Evolutionary conservation across 2,888 invertebrate species (phyloP).

Genomic region (Drosophila nigricruria): DNA sequence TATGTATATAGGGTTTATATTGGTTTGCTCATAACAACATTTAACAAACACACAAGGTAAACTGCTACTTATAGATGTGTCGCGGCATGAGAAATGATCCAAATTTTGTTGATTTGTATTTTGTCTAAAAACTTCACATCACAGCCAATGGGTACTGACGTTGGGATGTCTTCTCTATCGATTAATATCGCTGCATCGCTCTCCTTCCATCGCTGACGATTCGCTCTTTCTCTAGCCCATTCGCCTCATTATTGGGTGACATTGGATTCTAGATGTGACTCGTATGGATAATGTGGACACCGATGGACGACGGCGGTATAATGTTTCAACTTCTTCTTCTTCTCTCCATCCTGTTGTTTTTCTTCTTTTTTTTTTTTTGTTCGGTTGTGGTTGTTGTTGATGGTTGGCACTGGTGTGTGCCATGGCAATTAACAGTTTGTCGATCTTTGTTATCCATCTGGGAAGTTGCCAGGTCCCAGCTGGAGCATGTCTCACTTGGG

Average conservation of each 20-base stretch:
- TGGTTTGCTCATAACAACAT: constrained; percentile 43
- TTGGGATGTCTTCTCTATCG: constrained; percentile 66
- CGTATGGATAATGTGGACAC: constrained; percentile 30
- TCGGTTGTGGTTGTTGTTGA: constrained; percentile 21
- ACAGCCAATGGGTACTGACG: constrained; percentile 84
- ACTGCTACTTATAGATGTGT: constrained; percentile 37
- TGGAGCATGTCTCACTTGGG: constrained; percentile 87
- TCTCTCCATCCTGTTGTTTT: too few species aligned
- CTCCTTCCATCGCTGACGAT: constrained; percentile 1
- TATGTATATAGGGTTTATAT: constrained; percentile 21
- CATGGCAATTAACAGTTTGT: constrained; percentile 81
- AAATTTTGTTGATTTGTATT: constrained; percentile 44
- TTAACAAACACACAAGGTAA: constrained; percentile 57
- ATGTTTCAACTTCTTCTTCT: constrained; percentile 16
- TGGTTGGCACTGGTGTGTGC: constrained; percentile 28
- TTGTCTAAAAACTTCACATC: constrained; percentile 79
- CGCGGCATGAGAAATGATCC: constrained; percentile 39
- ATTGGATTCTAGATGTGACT: constrained; percentile 21
- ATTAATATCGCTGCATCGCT: constrained; percentile 16
- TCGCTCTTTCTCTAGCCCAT: constrained; percentile 4
- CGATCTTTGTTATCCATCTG: constrained; percentile 86
- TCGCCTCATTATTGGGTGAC: constrained; percentile 16
- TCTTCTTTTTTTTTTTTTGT: constrained; percentile 15
- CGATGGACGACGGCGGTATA: constrained; percentile 22
- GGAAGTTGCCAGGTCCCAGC: constrained; percentile 86